A percentile compares a stretch with the other conserved stretches of the same genome.
Conservation (phyloP, 2,797 vertebrate genomes). For the Delichon dasypus region DNA sequence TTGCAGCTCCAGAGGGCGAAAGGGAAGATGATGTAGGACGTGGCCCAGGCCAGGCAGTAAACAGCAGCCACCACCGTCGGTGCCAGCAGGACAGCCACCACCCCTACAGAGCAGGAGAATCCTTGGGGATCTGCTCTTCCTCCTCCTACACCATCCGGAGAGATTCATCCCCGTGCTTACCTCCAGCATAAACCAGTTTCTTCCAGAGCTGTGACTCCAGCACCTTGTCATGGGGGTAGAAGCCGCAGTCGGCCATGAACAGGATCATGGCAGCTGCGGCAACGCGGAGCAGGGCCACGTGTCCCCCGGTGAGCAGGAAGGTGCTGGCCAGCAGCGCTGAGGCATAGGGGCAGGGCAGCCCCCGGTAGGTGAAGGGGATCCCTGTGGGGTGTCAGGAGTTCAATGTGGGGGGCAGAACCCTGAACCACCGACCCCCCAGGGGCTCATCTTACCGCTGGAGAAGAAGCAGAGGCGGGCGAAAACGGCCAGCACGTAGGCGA, state of each 20-base stretch:
- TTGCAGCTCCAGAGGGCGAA: conserved; percentile 86
- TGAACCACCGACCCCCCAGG: fast-evolving
- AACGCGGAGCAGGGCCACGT: conserved; percentile 71
- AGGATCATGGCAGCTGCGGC: conserved; percentile 85
- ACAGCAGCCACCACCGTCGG: conserved; percentile 80
- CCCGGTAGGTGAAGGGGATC: conserved; percentile 87
- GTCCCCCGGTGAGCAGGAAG: not conserved
- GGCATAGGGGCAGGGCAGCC: conserved; percentile 85
- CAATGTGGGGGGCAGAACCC: not conserved
- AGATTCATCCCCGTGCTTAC: conserved; percentile 59
- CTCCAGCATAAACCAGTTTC: conserved; percentile 88
- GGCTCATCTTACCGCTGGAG: conserved; percentile 76
- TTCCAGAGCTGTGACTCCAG: conserved; percentile 95
- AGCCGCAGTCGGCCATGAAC: conserved; percentile 89
- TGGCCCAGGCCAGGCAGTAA: conserved; percentile 91
- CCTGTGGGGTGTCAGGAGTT: conserved; percentile 60
- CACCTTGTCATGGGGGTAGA: conserved; percentile 90
- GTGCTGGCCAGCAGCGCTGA: not conserved
- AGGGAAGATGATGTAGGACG: conserved; percentile 92
- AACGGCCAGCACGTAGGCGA: conserved; percentile 85
- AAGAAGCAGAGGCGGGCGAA: conserved; percentile 90
- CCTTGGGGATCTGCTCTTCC: not conserved
- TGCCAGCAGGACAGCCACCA: conserved; percentile 82
- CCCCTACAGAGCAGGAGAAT: conserved; percentile 65
- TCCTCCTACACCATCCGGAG: fast-evolving